Conservation (phyloP, 2,888 invertebrate species). For the Papilio demoleus region DNA sequence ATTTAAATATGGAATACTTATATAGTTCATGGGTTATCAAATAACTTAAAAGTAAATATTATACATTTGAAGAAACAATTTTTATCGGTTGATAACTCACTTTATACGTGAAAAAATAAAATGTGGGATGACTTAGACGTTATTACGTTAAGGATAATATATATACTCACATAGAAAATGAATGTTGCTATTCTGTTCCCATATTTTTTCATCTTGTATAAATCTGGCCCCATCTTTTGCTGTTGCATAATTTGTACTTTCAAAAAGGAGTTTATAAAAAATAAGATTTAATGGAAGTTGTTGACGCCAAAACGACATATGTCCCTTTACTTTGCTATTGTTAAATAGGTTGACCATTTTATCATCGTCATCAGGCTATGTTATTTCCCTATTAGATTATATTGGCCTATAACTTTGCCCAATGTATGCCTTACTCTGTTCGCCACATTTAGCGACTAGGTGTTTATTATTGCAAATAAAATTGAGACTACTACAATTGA, state of each 20-base stretch:
- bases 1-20: not conserved
- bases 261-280: not conserved
- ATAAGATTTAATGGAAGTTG: not conserved
- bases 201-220: not conserved
- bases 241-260: not conserved
- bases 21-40: constrained; percentile 1
- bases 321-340: not conserved
- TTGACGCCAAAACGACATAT: no score
- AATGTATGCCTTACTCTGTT: no score
- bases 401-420: no score
- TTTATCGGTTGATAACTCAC: no score
- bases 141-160: not conserved
- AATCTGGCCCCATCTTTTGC: not conserved
- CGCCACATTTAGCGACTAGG: no score
- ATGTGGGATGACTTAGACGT: no score
- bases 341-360: not conserved
- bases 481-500: no score
- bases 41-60: not conserved
- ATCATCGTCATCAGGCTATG: no score
- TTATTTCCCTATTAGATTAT: no score
- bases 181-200: constrained; percentile 99
- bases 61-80: no score
- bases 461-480: no score
- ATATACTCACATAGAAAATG: constrained; percentile 94
- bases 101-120: no score